Evolutionary conservation across 2,888 invertebrate genomes (phyloP).

Genomic region (Drosophila subquinaria): DNA sequence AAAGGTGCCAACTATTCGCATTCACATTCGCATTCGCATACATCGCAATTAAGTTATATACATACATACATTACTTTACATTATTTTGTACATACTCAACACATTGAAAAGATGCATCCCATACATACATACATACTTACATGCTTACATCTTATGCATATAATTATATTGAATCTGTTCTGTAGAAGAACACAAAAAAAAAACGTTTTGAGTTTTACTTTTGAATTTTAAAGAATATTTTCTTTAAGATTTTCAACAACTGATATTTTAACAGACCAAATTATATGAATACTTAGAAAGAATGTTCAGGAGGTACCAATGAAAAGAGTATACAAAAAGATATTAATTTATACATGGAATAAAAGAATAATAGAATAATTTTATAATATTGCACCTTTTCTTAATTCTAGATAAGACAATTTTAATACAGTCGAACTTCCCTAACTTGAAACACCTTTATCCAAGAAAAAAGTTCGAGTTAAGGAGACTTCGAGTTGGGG

Average conservation of each 20-base stretch:
- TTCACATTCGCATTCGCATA: constrained; percentile 36
- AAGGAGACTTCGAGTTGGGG: too few species aligned
- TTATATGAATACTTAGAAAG: background rate
- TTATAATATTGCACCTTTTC: too few species aligned
- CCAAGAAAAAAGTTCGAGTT: too few species aligned
- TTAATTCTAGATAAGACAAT: background rate
- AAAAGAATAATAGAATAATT: too few species aligned
- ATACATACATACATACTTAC: constrained; percentile 26
- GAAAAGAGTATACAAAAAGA: too few species aligned
- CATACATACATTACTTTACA: constrained; percentile 34
- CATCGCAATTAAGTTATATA: constrained; percentile 66
- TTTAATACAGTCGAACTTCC: too few species aligned
- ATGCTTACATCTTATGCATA: constrained; percentile 18
- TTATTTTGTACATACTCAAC: constrained; percentile 30
- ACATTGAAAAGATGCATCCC: constrained; percentile 52
- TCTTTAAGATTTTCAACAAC: background rate
- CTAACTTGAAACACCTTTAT: too few species aligned
- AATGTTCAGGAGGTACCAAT: too few species aligned
- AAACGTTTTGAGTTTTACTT: background rate
- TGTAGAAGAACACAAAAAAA: constrained; percentile 68
- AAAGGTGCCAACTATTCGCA: constrained; percentile 28
- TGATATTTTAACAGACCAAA: background rate
- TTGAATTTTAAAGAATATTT: background rate
- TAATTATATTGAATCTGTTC: constrained; percentile 63
- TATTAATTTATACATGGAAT: too few species aligned